Base-by-base conservation (phyloP, 2,888 invertebrate genomes). In the Diadegma fenestrale region DNA sequence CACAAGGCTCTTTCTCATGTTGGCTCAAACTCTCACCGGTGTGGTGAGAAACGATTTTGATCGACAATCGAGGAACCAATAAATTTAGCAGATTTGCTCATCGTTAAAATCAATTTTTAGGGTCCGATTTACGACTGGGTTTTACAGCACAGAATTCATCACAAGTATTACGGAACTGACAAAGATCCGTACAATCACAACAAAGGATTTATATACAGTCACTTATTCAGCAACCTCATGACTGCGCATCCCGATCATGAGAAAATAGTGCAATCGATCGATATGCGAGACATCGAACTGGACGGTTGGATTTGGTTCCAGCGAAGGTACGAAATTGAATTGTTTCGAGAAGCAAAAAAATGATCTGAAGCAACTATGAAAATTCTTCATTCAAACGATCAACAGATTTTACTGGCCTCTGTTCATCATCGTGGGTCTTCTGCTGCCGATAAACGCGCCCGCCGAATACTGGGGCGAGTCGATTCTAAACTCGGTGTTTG, bases 41-140 rank as follows among this genome's bases (percentile, higher is more conserved):
- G 97, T 98, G 95, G 99, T 99, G 95, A 95, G 94, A 92, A 88
- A 48, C n/a, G 2, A 66, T 66, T 22, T 14, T 14, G 2, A 64
- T 48, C 48, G n/a, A 79, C 2, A 17, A 19, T 45, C 5, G 43
- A 33, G 1, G 22, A 6, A 33, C 17, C 22, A 37, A 12, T 6
- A 4, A n/a, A 68, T 76, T 33, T 5, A 1, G 33, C 54, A 2
- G 64, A 54, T 54, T 43, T 54, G 58, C 1, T 54, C n/a, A 64
- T 7, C 0, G 43, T 17, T n/a, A 2, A 41, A 19, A 33, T 33
- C 10, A 17, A 37, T 79, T 93, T 94, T 17, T 91, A 97, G 97
- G 98, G 98, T 84, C 94, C 97, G 17, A 96, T 98, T 89, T 97
- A 97, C 94, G 96, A 97, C 89, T 98, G 98, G 98, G 97, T 97